Evolutionary conservation across 2,113 vertebrate species (phyloP).

Genomic region (Tichodroma muraria): DNA sequence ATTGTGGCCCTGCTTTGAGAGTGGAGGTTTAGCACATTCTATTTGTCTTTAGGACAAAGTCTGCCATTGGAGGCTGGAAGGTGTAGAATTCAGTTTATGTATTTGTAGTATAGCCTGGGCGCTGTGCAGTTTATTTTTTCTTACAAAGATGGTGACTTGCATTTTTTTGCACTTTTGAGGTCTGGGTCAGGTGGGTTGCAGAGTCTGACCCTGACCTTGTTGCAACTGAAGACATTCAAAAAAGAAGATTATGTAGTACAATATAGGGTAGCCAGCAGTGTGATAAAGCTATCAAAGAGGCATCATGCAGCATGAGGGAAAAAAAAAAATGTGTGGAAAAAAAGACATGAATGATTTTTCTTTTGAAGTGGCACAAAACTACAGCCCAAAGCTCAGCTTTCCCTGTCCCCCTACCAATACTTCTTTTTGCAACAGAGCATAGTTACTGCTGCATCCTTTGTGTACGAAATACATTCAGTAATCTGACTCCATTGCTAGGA

Average conservation of each 20-base stretch:
- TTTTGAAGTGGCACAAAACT: background rate
- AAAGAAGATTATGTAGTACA: background rate
- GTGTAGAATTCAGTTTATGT: background rate
- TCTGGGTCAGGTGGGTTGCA: background rate
- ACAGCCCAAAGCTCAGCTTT: rapidly evolving
- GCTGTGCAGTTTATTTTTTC: background rate
- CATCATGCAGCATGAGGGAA: background rate
- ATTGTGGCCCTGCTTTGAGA: rapidly evolving
- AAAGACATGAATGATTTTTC: background rate
- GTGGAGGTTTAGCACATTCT: background rate
- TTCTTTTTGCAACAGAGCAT: background rate
- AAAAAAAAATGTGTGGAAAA: background rate
- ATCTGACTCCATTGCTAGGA: background rate
- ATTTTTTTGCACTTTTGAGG: background rate
- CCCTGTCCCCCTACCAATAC: rapidly evolving
- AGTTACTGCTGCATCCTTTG: background rate
- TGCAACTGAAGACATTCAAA: background rate
- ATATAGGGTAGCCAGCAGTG: background rate
- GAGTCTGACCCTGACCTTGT: background rate
- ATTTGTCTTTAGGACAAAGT: background rate
- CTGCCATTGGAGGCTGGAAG: background rate
- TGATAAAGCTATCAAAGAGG: background rate
- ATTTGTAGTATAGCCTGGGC: background rate
- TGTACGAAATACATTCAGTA: background rate
- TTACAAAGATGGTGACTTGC: background rate